Percentiles rank a stretch among this genome's conserved stretches.
Conservation (phyloP, 2,888 invertebrate genomes). For the Andrena minutula region DNA sequence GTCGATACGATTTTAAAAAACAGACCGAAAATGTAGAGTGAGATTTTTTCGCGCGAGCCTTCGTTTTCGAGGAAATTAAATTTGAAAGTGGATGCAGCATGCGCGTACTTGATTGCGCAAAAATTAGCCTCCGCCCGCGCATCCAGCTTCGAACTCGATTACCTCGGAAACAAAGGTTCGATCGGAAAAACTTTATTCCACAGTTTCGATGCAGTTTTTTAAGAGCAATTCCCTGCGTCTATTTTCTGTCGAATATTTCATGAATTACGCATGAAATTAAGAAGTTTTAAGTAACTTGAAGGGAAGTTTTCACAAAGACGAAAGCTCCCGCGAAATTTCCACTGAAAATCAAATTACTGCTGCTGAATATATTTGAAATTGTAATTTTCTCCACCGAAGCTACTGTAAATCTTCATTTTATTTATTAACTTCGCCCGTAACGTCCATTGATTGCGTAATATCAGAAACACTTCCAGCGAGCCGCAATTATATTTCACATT, state of each 20-base stretch:
- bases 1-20: not conserved
- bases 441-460: not conserved
- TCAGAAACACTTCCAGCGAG: not conserved
- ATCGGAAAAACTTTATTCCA: not conserved
- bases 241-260: not conserved
- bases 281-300: not conserved
- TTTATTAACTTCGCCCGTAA: not conserved
- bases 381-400: not conserved
- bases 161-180: not conserved
- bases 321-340: no score
- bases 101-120: not conserved
- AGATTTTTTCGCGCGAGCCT: not conserved
- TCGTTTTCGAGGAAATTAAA: not conserved
- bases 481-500: constrained; percentile 10
- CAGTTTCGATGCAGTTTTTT: not conserved
- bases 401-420: not conserved
- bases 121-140: no score
- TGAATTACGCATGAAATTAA: not conserved
- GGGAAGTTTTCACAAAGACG: not conserved
- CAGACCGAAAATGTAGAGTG: not conserved
- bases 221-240: not conserved
- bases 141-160: not conserved
- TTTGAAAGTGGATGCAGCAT: not conserved
- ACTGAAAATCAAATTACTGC: constrained; percentile 15
- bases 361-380: constrained; percentile 13